Base-by-base conservation (phyloP, 2,113 vertebrate species). In the Numida meleagris region DNA sequence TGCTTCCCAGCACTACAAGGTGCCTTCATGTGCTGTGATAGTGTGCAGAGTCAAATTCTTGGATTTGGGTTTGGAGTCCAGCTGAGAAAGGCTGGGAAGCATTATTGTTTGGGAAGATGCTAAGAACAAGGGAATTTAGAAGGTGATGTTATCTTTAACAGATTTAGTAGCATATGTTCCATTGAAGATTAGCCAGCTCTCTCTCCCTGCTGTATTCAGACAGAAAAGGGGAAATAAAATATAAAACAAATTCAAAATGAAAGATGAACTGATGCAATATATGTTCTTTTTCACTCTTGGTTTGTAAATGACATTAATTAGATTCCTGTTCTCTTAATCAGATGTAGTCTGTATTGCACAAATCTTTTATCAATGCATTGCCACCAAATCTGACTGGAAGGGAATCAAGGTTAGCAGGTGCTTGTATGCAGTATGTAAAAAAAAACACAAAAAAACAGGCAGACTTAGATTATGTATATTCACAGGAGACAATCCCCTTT, bases 111-210 rank as follows among this genome's bases (percentile, higher is more conserved):
- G 61, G 33, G 33, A 84, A 53, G 62, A 61, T 0, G 14, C 50
- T 87, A 74, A 91, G 94, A 95, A 71, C 43, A 57, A 80, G 84
- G 40, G 42, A 65, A 66, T 86, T 94, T 79, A 59, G 27, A 33
- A 67, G 58, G 43, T 53, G 67, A 76, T 93, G 76, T 87, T 95
- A 58, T 72, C 70, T 93, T 85, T 79, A 82, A 58, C 59, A 43
- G 91, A 63, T 86, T 89, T 48, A 57, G 73, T 85, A 67, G 40
- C 23, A 72, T 90, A 89, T 82, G 93, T 93, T 89, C 85, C 82
- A 29, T 42, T 57, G 72, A 89, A 82, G 88, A 93, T 93, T 89
- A 95, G 85, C 55, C 86, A 92, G 4, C 31, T 21, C 24, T n/a
- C n/a, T 73, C 80, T 91, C n/a, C n/a, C 85, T 86, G 86, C 55